These are phyloP conservation scores for Drosophila borborema DNA, from an alignment of 2,888 invertebrate species.

Conservation along the genomic window DNA sequence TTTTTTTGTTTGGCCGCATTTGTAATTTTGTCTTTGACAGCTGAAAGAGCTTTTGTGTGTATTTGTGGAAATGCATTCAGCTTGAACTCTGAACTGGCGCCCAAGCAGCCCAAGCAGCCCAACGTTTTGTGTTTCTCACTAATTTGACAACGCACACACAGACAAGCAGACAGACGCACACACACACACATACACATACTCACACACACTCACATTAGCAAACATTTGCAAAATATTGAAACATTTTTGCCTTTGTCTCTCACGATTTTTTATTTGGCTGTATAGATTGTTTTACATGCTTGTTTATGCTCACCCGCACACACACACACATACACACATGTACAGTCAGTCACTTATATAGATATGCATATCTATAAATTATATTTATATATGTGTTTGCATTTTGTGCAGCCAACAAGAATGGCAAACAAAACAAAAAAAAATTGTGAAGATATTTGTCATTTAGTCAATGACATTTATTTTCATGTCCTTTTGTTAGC, in stretches of 20 bases:
- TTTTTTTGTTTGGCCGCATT: constrained; percentile 40
- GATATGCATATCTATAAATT: constrained; percentile 60
- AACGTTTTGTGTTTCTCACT: constrained; percentile 52
- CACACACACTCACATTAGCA: constrained; percentile 19
- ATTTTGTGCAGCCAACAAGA: constrained; percentile 53
- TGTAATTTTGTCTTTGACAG: constrained; percentile 71
- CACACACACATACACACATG: constrained; percentile 11
- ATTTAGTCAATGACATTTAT: constrained; percentile 82
- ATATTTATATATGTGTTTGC: constrained; percentile 37
- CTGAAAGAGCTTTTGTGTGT: constrained; percentile 54
- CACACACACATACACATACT: constrained; percentile 5
- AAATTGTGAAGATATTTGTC: constrained; percentile 77
- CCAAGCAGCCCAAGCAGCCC: constrained; percentile 23
- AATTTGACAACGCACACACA: constrained; percentile 42
- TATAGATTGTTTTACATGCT: constrained; percentile 66
- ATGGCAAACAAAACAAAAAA: constrained; percentile 19
- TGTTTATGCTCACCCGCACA: constrained; percentile 51
- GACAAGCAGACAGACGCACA: constrained; percentile 9
- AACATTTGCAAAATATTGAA: constrained; percentile 62
- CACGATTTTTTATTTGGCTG: constrained; percentile 49
- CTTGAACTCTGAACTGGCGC: constrained; percentile 7
- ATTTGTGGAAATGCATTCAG: constrained; percentile 61
- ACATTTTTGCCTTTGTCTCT: constrained; percentile 50
- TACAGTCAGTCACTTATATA: constrained; percentile 19
- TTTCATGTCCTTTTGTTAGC: constrained; percentile 62